These are phyloP conservation scores for Eueremaeus valkanovi DNA, from an alignment of 2,888 invertebrate species.

Conservation along the genomic window DNA sequence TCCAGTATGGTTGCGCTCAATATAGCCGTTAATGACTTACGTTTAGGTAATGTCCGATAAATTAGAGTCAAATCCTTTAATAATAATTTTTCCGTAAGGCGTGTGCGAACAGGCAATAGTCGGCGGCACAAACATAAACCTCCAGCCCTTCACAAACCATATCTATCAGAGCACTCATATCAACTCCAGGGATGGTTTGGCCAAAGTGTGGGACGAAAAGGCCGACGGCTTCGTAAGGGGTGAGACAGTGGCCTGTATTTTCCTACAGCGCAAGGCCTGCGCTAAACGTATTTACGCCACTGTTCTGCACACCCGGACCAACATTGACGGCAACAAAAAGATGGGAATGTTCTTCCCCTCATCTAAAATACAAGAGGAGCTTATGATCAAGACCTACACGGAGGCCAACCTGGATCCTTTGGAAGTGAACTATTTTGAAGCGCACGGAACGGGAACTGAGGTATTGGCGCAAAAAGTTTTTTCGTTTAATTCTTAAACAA, in stretches of 20 bases:
- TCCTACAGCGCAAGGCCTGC: slow-evolving; percentile 66
- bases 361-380: slow-evolving; percentile 63
- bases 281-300: slow-evolving; percentile 80
- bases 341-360: slow-evolving; percentile 60
- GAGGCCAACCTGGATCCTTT: slow-evolving; percentile 75
- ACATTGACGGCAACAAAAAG: slow-evolving; percentile 87
- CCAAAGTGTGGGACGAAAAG: no score
- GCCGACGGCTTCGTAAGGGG: no score
- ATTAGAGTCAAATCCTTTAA: neutral
- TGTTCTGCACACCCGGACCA: slow-evolving; percentile 78
- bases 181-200: slow-evolving; percentile 82
- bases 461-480: slow-evolving; percentile 88
- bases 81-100: slow-evolving; percentile 56
- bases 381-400: slow-evolving; percentile 70
- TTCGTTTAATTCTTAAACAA: neutral
- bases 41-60: slow-evolving; percentile 61
- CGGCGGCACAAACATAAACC: slow-evolving; percentile 55
- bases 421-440: slow-evolving; percentile 85
- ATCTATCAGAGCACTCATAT: slow-evolving; percentile 86
- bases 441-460: slow-evolving; percentile 87
- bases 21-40: slow-evolving; percentile 63
- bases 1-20: slow-evolving; percentile 48
- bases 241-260: slow-evolving; percentile 67
- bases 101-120: slow-evolving; percentile 87
- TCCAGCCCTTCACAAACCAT: slow-evolving; percentile 58